Evolutionary conservation across 2,113 vertebrate genomes (phyloP).

Genomic region (Lates calcarifer): DNA sequence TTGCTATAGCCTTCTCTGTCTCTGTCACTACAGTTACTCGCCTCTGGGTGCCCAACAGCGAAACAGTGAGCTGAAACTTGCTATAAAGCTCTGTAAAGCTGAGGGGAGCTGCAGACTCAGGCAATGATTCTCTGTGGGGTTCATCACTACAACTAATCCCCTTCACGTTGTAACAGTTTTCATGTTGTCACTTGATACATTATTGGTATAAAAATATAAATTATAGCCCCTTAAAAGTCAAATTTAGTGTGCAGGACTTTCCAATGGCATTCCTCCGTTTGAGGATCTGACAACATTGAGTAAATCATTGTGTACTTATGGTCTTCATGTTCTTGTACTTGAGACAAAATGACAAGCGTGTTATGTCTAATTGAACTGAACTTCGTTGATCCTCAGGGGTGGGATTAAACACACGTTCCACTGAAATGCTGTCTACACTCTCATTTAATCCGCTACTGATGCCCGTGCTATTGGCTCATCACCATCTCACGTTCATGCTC

Average conservation of each 20-base stretch:
- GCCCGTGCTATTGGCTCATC: slow-evolving; percentile 14
- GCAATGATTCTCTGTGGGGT: no score
- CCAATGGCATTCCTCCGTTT: background rate
- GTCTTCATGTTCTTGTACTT: slow-evolving; percentile 4
- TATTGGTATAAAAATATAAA: no score
- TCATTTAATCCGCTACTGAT: slow-evolving; percentile 18
- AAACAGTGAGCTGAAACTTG: no score
- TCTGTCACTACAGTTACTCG: no score
- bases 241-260: no score
- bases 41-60: no score
- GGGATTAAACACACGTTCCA: slow-evolving; percentile 14
- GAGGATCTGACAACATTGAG: background rate
- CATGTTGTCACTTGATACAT: no score
- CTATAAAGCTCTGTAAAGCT: no score
- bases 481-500: background rate
- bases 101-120: no score
- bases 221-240: background rate
- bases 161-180: no score
- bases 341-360: background rate
- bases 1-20: no score
- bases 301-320: background rate
- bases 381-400: slow-evolving; percentile 3
- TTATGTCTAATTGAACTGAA: slow-evolving; percentile 36
- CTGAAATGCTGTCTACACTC: slow-evolving; percentile 28
- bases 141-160: no score